A percentile compares a stretch with the other conserved stretches of the same genome.
Conservation (phyloP, 2,797 vertebrate species). For the Coracias cyanogaster region DNA sequence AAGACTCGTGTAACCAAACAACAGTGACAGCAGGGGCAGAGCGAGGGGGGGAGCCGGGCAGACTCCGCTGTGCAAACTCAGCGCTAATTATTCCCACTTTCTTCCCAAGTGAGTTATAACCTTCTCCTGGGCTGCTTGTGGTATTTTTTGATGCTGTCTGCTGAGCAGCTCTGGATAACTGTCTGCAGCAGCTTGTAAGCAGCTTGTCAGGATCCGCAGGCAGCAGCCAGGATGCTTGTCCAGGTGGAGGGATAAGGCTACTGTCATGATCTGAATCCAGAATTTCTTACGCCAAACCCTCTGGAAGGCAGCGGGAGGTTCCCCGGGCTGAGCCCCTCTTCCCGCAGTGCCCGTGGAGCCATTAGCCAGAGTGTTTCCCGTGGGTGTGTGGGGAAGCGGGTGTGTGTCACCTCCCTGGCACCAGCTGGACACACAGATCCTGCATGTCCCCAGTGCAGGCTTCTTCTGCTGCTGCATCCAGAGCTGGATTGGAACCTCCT, state of each 20-base stretch:
- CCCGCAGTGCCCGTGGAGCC: not conserved
- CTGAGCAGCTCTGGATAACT: not conserved
- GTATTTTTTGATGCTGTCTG: not conserved
- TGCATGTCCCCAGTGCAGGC: fast-evolving
- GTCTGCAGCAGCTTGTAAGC: not conserved
- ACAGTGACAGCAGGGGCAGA: fast-evolving
- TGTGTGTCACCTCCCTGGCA: not conserved
- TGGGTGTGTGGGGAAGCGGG: not conserved
- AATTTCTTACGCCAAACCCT: not conserved
- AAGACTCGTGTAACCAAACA: not conserved
- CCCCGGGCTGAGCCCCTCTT: not conserved
- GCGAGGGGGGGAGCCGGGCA: not conserved
- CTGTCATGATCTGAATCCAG: not conserved
- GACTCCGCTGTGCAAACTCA: not conserved
- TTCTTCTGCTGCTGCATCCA: not conserved
- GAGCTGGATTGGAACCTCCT: not conserved
- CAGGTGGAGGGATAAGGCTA: not conserved
- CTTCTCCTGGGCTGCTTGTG: not conserved
- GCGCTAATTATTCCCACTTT: not conserved
- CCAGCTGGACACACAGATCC: not conserved
- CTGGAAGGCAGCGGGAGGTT: not conserved
- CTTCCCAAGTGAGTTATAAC: not conserved
- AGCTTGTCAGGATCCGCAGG: not conserved
- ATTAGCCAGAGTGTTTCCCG: fast-evolving
- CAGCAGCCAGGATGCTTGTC: not conserved